phyloP scores from a whole-genome alignment of 2,113 vertebrate genomes.

The Sigmodon hispidus region DNA sequence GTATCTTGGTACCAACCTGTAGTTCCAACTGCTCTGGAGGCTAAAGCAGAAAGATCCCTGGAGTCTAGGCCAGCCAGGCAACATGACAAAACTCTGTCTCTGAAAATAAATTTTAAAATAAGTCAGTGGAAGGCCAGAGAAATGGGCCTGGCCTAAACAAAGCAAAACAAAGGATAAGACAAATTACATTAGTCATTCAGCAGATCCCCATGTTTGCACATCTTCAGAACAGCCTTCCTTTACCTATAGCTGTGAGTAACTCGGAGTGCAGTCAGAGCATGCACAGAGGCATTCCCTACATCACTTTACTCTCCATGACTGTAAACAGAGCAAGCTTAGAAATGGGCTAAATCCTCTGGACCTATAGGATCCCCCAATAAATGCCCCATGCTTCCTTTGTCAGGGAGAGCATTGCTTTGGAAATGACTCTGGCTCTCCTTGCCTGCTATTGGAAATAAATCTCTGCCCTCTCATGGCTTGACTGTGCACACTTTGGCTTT shows the following conservation, averaged over 20 bases:
- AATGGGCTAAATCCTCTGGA: neutral
- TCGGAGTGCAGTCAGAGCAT: neutral
- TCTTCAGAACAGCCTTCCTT: neutral
- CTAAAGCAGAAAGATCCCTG: neutral
- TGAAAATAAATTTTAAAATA: neutral
- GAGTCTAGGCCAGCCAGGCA: neutral
- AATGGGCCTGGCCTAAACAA: neutral
- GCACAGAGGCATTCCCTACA: too few relatives aligned
- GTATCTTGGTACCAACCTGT: neutral
- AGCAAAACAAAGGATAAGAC: slow-evolving; percentile 19
- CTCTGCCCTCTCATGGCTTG: neutral
- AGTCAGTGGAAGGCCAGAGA: neutral
- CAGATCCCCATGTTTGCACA: neutral
- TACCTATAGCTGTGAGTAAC: neutral
- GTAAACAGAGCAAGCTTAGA: neutral
- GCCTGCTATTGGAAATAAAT: neutral
- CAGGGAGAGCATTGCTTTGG: neutral
- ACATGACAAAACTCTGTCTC: neutral
- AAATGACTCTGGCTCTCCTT: neutral
- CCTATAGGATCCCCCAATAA: neutral
- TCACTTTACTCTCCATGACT: neutral
- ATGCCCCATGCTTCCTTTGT: neutral
- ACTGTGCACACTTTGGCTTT: neutral
- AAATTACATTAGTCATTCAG: neutral
- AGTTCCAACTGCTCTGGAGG: neutral